Conservation (phyloP, 2,113 vertebrate species). For the Scolopax mira region DNA sequence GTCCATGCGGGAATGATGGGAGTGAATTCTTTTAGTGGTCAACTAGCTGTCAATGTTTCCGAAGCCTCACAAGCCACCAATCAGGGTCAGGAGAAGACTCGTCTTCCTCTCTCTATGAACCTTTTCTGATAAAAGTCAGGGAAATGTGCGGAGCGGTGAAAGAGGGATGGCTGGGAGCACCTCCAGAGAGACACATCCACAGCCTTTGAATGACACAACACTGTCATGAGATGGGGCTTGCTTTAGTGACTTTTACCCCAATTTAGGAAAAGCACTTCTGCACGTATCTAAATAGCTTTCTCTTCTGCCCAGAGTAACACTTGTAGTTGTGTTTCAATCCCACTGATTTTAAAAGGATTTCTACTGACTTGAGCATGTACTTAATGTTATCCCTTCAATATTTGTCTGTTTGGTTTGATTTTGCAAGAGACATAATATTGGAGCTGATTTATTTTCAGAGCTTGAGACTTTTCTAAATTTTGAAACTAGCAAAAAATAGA, state of each 20-base stretch:
- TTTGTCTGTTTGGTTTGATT: neutral
- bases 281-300: neutral
- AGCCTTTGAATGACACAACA: neutral
- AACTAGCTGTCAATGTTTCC: conserved; percentile 94
- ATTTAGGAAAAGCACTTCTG: accelerated
- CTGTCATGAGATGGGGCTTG: neutral
- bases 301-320: neutral
- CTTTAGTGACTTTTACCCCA: neutral
- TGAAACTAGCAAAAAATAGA: neutral
- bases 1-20: conserved; percentile 96
- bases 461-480: neutral
- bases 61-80: conserved; percentile 90
- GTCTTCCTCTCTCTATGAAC: neutral
- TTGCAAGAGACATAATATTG: neutral
- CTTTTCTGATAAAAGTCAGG: neutral
- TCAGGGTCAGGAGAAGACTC: conserved; percentile 83
- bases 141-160: neutral
- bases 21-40: conserved; percentile 95
- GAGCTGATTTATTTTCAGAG: neutral
- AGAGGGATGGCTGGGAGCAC: neutral
- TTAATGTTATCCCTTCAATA: neutral
- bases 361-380: neutral
- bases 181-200: neutral
- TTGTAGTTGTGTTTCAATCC: neutral
- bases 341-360: neutral